These are phyloP conservation scores for Ceratothoa steindachneri DNA, from an alignment of 2,888 invertebrate species.

Conservation along the genomic window DNA sequence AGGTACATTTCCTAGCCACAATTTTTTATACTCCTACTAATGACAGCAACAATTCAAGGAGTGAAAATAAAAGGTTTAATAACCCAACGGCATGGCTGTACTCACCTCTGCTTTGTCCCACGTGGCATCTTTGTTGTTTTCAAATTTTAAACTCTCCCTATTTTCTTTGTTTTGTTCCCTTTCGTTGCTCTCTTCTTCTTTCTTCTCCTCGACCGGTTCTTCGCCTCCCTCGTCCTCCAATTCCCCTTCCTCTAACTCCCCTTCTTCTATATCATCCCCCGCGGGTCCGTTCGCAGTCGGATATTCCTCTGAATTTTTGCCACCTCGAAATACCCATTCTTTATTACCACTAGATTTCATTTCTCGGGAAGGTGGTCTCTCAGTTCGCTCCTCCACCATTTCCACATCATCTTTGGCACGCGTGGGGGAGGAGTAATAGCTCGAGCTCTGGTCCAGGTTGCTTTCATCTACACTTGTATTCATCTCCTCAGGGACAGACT, in stretches of 20 bases:
- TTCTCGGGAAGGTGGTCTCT: no score
- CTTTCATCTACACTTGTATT: no score
- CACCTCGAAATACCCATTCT: neutral
- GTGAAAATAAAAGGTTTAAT: no score
- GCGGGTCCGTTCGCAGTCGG: neutral
- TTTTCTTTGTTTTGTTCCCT: neutral
- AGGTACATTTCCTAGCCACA: no score
- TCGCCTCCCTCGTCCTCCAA: neutral
- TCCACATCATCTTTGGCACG: neutral
- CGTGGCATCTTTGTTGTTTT: neutral
- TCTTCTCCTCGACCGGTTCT: neutral
- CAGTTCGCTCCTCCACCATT: neutral
- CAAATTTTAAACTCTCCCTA: neutral
- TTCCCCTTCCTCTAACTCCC: neutral
- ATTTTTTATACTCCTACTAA: no score
- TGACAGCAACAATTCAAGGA: no score
- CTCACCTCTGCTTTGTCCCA: neutral
- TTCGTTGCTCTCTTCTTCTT: neutral
- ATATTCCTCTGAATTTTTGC: no score
- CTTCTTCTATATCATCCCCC: constrained; percentile 1
- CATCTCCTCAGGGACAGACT: no score
- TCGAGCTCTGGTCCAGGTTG: no score
- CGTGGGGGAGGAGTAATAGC: no score
- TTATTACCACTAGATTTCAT: no score
- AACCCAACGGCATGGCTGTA: no score